Evolutionary conservation across 2,113 vertebrate species (phyloP).

Genomic region (Paralichthys olivaceus): DNA sequence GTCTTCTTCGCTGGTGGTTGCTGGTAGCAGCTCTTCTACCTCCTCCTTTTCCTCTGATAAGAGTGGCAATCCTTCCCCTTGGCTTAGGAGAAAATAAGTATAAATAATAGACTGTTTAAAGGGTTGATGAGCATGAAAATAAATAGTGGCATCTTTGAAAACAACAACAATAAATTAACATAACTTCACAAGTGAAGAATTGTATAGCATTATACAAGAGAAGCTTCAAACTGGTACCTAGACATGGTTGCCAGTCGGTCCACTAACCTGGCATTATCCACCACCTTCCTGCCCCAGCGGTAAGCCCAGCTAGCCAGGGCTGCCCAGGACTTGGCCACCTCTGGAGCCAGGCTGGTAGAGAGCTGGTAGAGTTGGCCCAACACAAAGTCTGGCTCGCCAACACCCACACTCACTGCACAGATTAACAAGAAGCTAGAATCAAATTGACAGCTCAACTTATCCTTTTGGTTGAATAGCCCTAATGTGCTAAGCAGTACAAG

Average conservation of each 20-base stretch:
- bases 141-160: too few relatives aligned
- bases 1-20: constrained; percentile 89
- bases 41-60: constrained; percentile 93
- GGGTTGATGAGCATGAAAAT: too few relatives aligned
- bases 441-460: not conserved
- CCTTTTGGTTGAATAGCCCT: not conserved
- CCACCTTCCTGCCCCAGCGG: constrained; percentile 97
- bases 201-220: not conserved
- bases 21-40: constrained; percentile 93
- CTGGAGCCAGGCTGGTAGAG: constrained; percentile 93
- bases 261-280: constrained; percentile 96
- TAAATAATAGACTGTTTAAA: not conserved
- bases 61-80: constrained; percentile 95
- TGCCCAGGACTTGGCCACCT: constrained; percentile 98
- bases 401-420: constrained; percentile 91
- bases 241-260: not conserved
- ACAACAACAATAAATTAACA: not conserved
- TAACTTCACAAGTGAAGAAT: not conserved
- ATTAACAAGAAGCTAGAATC: not conserved
- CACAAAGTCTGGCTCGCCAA: constrained; percentile 96
- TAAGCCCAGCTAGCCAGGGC: constrained; percentile 98
- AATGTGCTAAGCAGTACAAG: not conserved
- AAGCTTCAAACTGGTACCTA: not conserved
- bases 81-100: constrained; percentile 77
- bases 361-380: constrained; percentile 96